Conservation (phyloP, 2,888 invertebrate genomes). For the Tubulanus polymorphus region DNA sequence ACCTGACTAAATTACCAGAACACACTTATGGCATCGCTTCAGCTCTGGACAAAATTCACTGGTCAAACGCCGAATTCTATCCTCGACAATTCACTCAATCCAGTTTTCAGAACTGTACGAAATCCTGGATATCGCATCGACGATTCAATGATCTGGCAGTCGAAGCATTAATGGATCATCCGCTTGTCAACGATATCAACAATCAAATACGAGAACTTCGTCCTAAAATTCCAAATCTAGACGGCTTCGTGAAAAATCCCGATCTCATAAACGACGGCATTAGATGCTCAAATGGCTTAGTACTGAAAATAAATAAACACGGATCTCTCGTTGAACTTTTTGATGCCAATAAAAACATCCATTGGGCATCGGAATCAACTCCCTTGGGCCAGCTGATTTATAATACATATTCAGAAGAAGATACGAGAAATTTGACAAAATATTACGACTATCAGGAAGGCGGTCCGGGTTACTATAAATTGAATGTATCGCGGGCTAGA, state of each 20-base stretch:
- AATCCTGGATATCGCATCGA: constrained; percentile 39
- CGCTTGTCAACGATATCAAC: constrained; percentile 23
- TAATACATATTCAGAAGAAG: constrained; percentile 35
- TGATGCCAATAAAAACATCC: constrained; percentile 23
- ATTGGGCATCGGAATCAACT: constrained; percentile 27
- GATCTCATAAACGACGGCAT: too few relatives aligned
- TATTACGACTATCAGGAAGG: constrained; percentile 28
- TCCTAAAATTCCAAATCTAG: constrained; percentile 19
- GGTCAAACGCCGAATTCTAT: constrained; percentile 33
- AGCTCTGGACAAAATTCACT: constrained; percentile 32
- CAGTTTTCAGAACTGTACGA: constrained; percentile 28
- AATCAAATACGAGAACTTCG: constrained; percentile 13
- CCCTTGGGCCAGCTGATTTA: constrained; percentile 36
- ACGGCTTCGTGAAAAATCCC: too few relatives aligned
- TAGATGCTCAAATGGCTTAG: constrained; percentile 21
- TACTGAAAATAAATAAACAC: constrained; percentile 21
- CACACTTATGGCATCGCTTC: constrained; percentile 42
- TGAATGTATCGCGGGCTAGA: constrained; percentile 36
- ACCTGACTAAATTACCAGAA: constrained; percentile 37
- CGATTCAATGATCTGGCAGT: constrained; percentile 29
- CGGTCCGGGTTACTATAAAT: constrained; percentile 40
- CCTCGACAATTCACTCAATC: too few relatives aligned
- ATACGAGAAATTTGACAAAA: constrained; percentile 32
- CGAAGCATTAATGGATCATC: constrained; percentile 32
- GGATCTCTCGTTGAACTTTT: constrained; percentile 22